Base-by-base conservation (phyloP, 2,113 vertebrate genomes). In the Okapia johnstoni region DNA sequence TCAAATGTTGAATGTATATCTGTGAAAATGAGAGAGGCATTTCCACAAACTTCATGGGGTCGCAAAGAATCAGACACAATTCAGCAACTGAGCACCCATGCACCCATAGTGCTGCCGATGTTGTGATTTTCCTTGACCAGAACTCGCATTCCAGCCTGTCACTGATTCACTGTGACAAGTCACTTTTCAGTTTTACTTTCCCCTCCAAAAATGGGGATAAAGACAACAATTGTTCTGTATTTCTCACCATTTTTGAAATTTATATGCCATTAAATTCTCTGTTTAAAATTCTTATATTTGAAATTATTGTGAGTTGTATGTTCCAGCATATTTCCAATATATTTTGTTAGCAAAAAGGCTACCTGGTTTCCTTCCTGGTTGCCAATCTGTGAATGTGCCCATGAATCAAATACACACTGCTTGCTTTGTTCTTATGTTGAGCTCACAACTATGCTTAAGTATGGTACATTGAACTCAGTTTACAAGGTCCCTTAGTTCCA, bases 201-300 rank as follows among this genome's bases (percentile, higher is more conserved):
- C 2, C 11, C 23, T 93, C 26, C 19, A 40, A 70, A 87, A 88
- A 81, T 28, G 9, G 48, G 7, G 19, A 48, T 79, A 85, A 70
- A 88, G 90, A 26, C 6, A 63, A 52, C 3, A 90, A 95, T 9
- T 40, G 19, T 30, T 84, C 6, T 95, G 4, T 48, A 84, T 84
- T 90, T 90, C 55, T 91, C 17, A 21, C 2, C 16, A 36, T 13
- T 50, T 89, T 10, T 54, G 33, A 84, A 85, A 54, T 87, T 48
- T 57, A 54, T 33, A 84, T 63, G 14, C 43, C 23, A 63, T 58
- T 57, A 88, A 63, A 88, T 58, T 2, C 48, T 76, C 5, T 63
- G 57, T 85, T 94, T 61, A 90, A 92, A 85, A 6, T 33, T 52
- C 90, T 17, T 40, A 17, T 79, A 88, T 40, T 96, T 85, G 36